Evolutionary conservation across 2,888 invertebrate species (phyloP).

Genomic region (Drosophila neoperkinsi): DNA sequence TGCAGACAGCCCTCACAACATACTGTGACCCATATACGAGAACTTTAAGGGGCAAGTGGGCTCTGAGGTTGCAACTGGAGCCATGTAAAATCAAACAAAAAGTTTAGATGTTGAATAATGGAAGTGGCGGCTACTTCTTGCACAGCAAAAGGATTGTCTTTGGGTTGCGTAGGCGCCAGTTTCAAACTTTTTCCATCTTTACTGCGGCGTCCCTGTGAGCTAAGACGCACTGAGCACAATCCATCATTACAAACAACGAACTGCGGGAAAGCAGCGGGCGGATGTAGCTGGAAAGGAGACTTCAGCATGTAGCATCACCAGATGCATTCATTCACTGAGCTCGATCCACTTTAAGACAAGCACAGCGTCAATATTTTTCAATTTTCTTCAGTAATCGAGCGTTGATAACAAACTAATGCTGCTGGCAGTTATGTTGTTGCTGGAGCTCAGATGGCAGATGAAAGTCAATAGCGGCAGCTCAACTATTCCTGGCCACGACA

Average conservation of each 20-base stretch:
- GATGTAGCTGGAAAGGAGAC: conserved; percentile 12
- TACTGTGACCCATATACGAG: conserved; percentile 51
- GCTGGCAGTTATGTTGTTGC: conserved; percentile 50
- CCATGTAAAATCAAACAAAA: conserved; percentile 71
- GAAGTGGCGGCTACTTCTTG: conserved; percentile 36
- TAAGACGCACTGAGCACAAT: conserved; percentile 70
- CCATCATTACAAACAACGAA: conserved; percentile 62
- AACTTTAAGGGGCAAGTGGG: conserved; percentile 10
- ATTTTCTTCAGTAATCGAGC: conserved; percentile 78
- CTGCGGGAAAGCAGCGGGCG: conserved; percentile 9
- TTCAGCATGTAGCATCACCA: conserved; percentile 31
- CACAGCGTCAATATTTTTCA: conserved; percentile 77
- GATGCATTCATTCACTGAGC: conserved; percentile 46
- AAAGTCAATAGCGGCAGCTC: conserved; percentile 3
- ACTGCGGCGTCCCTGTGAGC: conserved; percentile 52
- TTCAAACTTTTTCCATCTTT: conserved; percentile 60
- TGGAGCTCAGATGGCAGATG: conserved; percentile 4
- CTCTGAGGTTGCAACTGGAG: conserved; percentile 24
- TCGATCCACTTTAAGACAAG: conserved; percentile 43
- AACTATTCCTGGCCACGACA: conserved; percentile 20
- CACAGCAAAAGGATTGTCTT: conserved; percentile 45
- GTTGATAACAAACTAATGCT: conserved; percentile 78
- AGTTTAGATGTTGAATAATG: conserved; percentile 67
- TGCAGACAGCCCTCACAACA: conserved; percentile 40
- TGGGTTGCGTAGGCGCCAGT: conserved; percentile 64